Evolutionary conservation across 2,113 vertebrate genomes (phyloP).

Genomic region (Cromileptes altivelis): DNA sequence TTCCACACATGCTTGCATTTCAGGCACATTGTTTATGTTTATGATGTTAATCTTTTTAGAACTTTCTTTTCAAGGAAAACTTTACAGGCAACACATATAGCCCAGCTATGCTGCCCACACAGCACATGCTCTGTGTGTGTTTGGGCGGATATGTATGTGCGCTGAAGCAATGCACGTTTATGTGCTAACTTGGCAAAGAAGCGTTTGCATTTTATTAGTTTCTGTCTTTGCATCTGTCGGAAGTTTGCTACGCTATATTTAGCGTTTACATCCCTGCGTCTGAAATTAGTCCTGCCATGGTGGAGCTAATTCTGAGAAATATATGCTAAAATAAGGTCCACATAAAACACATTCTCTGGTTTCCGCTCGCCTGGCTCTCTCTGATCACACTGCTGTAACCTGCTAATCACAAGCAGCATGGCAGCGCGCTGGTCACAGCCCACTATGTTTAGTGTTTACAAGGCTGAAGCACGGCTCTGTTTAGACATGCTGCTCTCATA

Average conservation of each 20-base stretch:
- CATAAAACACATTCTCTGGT: constrained; percentile 74
- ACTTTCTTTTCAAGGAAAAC: constrained; percentile 36
- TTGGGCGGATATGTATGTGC: constrained; percentile 31
- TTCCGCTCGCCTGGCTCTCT: constrained; percentile 70
- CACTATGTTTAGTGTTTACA: constrained; percentile 82
- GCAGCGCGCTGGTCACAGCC: constrained; percentile 59
- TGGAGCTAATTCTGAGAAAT: constrained; percentile 72
- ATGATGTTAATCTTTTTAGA: constrained; percentile 50
- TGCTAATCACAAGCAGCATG: constrained; percentile 77
- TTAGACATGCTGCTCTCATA: constrained; percentile 54
- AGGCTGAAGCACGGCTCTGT: constrained; percentile 57
- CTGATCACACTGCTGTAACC: constrained; percentile 72
- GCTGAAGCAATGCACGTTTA: constrained; percentile 45
- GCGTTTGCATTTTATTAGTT: constrained; percentile 69
- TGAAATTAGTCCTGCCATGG: constrained; percentile 64
- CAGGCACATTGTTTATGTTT: constrained; percentile 45
- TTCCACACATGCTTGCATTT: constrained; percentile 48
- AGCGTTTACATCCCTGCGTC: constrained; percentile 63
- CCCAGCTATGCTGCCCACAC: constrained; percentile 30
- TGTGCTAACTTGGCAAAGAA: constrained; percentile 53
- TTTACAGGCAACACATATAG: constrained; percentile 64
- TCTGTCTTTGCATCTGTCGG: constrained; percentile 69
- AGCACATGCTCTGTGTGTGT: constrained; percentile 36
- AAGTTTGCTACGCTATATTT: constrained; percentile 70
- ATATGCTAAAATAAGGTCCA: constrained; percentile 70